Base-by-base conservation (phyloP, 92 coral and sea anemone genomes). In the Paramuricea clavata region DNA sequence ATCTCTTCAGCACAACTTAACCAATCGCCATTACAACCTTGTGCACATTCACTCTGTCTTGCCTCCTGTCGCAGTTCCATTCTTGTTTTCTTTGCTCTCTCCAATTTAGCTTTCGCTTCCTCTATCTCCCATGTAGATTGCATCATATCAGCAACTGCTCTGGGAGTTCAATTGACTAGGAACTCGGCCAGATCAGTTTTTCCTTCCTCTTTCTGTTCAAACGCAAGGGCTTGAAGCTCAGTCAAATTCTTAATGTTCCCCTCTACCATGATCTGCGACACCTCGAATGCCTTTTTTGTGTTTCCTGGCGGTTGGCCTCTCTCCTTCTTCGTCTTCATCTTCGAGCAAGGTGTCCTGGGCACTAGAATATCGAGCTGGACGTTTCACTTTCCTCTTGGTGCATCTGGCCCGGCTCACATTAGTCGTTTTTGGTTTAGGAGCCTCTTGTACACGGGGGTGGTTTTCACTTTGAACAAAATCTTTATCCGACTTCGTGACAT, bases 141-240 rank as follows among this genome's bases (percentile, higher is more conserved):
- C 73, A 89, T 64, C 7, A 83, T 69, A 19, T 89, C 76, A 15
- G 82, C 86, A 9, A 89, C 86, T 0, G 76, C 61, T 49, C 86
- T 75, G 0, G 89, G 72, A 19, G 78, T n/a, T 49, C 82, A 49
- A 33, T 70, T 89, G 1, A 89, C 5, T n/a, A 89, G 4, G 41
- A 89, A 78, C 79, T 83, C 85, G 2, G 76, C 89, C 17, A 89
- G 52, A 32, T 89, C 82, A 16, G 76, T 76, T 68, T 89, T 89
- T 4, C 89, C 88, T 12, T 84, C 85, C 12, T 50, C 25, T 56
- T 83, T 89, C 75, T 89, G 92, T 57, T 89, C 65, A 17, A 57
- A 34, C 8, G 85, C 92, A 13, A 83, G 61, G 5, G 85, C 82
- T 35, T 49, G 89, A 1, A 83, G 71, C 47, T 62, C 85, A 21